Evolutionary conservation across 92 coral and sea anemone species (phyloP).

Genomic region (Zoanthus sociatus): DNA sequence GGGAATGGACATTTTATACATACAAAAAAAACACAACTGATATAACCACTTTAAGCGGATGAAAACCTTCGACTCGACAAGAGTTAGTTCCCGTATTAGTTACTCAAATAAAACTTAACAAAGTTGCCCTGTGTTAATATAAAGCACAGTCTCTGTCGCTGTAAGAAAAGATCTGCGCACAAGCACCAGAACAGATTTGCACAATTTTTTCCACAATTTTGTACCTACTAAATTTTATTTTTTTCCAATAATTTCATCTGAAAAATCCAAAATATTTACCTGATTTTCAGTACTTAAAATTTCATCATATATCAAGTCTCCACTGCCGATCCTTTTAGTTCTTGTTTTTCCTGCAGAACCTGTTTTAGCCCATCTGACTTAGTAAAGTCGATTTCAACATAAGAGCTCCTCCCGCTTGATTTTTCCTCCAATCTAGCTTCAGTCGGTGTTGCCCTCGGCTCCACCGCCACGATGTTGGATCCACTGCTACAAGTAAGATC

Average conservation of each 20-base stretch:
- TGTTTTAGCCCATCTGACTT: slow-evolving; percentile 87
- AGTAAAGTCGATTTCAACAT: slow-evolving; percentile 87
- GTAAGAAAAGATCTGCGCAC: too few relatives aligned
- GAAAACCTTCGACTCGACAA: too few relatives aligned
- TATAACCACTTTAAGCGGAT: too few relatives aligned
- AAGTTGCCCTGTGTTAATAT: too few relatives aligned
- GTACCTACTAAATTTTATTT: too few relatives aligned
- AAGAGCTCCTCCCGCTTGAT: slow-evolving; percentile 44
- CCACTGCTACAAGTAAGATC: slow-evolving; percentile 5
- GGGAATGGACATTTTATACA: too few relatives aligned
- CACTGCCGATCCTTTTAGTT: slow-evolving; percentile 29
- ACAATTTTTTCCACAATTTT: too few relatives aligned
- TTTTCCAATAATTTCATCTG: background rate
- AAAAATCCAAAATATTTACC: background rate
- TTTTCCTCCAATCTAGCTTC: slow-evolving; percentile 72
- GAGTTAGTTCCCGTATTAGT: too few relatives aligned
- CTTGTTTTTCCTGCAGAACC: slow-evolving; percentile 66
- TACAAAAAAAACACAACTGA: too few relatives aligned
- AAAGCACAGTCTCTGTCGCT: too few relatives aligned
- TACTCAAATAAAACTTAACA: too few relatives aligned
- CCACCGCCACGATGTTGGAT: background rate
- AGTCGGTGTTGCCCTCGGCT: background rate
- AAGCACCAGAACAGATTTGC: too few relatives aligned
- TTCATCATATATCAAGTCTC: background rate
- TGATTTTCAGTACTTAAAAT: background rate